Conservation (phyloP, 2,888 invertebrate species). For the Platynereis dumerilii region DNA sequence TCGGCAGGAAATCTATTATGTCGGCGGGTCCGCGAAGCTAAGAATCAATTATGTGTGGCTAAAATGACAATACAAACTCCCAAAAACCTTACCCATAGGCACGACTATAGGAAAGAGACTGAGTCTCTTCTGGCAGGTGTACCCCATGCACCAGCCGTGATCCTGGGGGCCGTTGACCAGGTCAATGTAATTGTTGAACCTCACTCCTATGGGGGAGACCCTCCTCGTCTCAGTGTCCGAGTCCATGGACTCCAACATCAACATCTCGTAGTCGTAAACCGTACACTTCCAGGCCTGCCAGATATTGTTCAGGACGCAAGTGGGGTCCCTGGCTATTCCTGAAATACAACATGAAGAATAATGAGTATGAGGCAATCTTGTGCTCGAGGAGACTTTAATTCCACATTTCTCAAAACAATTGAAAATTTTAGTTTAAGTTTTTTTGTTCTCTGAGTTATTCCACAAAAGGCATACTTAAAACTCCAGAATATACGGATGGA, state of each 20-base stretch:
- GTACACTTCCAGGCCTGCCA: slow-evolving; percentile 53
- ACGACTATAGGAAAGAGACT: slow-evolving; percentile 59
- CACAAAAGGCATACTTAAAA: too few relatives aligned
- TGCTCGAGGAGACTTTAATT: too few relatives aligned
- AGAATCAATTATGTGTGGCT: too few relatives aligned
- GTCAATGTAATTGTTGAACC: slow-evolving; percentile 46
- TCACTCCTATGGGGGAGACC: slow-evolving; percentile 54
- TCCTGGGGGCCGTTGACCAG: slow-evolving; percentile 62
- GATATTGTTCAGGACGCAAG: slow-evolving; percentile 16
- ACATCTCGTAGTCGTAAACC: slow-evolving; percentile 44
- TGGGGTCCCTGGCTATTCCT: slow-evolving; percentile 51
- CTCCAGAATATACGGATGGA: too few relatives aligned
- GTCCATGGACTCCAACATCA: slow-evolving; percentile 59
- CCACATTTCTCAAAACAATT: too few relatives aligned
- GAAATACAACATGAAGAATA: too few relatives aligned
- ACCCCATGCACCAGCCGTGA: slow-evolving; percentile 61
- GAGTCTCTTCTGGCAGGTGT: slow-evolving; percentile 57
- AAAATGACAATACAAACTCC: too few relatives aligned
- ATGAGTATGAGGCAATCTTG: too few relatives aligned
- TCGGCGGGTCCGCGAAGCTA: too few relatives aligned
- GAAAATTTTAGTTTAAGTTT: too few relatives aligned
- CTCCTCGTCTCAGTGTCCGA: slow-evolving; percentile 56
- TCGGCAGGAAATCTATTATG: too few relatives aligned
- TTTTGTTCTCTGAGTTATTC: too few relatives aligned
- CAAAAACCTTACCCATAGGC: slow-evolving; percentile 46